Base-by-base conservation (phyloP, 2,797 vertebrate species). In the Gobio occitaniae region DNA sequence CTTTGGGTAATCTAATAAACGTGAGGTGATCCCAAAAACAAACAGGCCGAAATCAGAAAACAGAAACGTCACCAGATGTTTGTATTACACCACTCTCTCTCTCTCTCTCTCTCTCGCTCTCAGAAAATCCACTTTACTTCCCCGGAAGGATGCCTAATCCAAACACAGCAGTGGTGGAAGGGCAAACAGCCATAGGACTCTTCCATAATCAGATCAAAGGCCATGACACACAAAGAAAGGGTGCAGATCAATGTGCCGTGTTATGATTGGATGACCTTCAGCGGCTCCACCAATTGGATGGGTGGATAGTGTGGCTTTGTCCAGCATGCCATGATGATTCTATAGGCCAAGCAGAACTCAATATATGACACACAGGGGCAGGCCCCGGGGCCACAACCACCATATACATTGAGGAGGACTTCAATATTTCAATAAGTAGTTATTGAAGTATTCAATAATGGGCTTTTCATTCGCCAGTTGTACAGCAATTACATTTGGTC, bases 51-150 rank as follows among this genome's bases (percentile, higher is more conserved):
- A 70, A 56, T 41, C 15, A 25, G 19, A 74, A 71, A 68, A 38
- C 32, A 68, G 15, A 82, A 70, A 59, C 19, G 7, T 54, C 47
- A 80, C 85, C 78, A 84, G 78, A 88, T 88, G 84, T 86, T 86
- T 66, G 29, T 32, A 48, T 82, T 25, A 69, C 65, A 44, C 70
- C 44, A 29, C 6, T 16, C 63, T 7, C 63, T 29, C 36, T 36
- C 36, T 36, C 48, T 48, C 47, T 12, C 47, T 47, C 44, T 47
- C 41, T 44, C 36, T 52, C 69, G 47, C 54, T 70, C 36, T 32
- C 32, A n/a, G 36, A 32, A 78, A 66, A 83, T 29, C 50, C 61
- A 87, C 76, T 82, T 83, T 68, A 83, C 21, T 38, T 68, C 29
- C 47, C 52, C 16, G 48, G 69, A 84, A 83, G 50, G 47, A 81